Percentiles rank a stretch among this genome's conserved stretches.
phyloP scores from a whole-genome alignment of 2,797 vertebrate species.

The Brotogeris chrysoptera region DNA sequence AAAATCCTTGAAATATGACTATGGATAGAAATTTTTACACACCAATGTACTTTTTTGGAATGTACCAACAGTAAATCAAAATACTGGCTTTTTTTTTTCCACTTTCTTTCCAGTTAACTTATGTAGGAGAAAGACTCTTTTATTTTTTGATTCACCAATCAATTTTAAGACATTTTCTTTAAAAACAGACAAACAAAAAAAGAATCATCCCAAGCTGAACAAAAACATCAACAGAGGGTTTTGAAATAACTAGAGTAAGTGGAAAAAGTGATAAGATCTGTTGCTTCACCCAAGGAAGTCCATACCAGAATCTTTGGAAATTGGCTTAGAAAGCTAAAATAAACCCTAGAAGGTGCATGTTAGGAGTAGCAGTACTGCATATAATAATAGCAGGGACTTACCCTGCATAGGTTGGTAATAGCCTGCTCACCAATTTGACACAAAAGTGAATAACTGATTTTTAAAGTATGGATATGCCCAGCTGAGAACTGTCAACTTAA shows the following conservation, averaged over 20 bases:
- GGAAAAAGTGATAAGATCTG: constrained; percentile 53
- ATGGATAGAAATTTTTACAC: neutral
- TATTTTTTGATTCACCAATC: neutral
- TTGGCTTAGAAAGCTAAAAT: constrained; percentile 16
- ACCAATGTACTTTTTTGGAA: neutral
- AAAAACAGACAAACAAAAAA: neutral
- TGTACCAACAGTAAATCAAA: neutral
- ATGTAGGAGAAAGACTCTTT: neutral
- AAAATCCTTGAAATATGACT: neutral
- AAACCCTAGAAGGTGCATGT: neutral
- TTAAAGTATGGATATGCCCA: neutral
- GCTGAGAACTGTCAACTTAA: neutral
- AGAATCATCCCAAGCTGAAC: neutral
- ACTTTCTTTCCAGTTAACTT: neutral
- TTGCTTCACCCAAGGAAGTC: constrained; percentile 29
- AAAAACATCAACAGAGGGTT: neutral
- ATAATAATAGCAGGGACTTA: neutral
- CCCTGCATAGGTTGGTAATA: neutral
- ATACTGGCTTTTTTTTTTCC: neutral
- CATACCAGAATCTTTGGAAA: constrained; percentile 19
- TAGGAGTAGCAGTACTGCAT: neutral
- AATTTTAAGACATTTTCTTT: neutral
- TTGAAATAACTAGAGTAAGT: neutral
- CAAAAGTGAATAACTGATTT: neutral
- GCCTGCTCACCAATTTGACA: neutral